Base-by-base conservation (phyloP, 2,888 invertebrate species). In the Epistrophe grossulariae region DNA sequence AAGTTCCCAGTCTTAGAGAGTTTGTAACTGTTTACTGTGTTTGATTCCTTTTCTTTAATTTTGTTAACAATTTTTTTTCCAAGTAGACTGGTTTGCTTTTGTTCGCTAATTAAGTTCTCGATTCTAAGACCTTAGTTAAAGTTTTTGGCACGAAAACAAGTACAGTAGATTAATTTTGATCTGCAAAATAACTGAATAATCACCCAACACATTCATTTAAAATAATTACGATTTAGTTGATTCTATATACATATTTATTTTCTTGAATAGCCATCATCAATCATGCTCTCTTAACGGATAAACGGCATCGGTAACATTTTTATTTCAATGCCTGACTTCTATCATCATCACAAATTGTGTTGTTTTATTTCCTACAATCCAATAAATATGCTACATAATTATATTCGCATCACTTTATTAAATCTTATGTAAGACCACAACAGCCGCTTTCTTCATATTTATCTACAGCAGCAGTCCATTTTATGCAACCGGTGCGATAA, bases 401-500 rank as follows among this genome's bases (percentile, higher is more conserved):
- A 48, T 35, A 11, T 17, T 66, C 45, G 8, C 28, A 66, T 31
- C 2, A 48, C 10, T 17, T n/a, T 48, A 66, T 66, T 38, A n/a
- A 31, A 28, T 8, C 10, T 10, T 24, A 45, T n/a, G 7, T 19
- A 50, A 38, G 38, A 11, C 31, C 19, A 10, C 19, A 17, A 31
- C 9, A 6, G 0, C 6, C 9, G 17, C 45, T 17, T 48, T 11
- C 9, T 0, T 45, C 4, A 17, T 28, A 1, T 15, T 24, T 19
- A 66, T 50, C 19, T 19, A 17, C 35, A 28, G 10, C 35, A 28
- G 10, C 15, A 70, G 24, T 38, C 55, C 70, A 55, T 70, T 19
- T 28, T 9, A 40, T 52, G 70, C 70, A 70, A 70, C 70, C 70
- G 70, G 52, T 70, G 70, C 55, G 38, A 55, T 70, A 24, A 70